Conservation (phyloP, 2,113 vertebrate species). For the Poecile atricapillus region DNA sequence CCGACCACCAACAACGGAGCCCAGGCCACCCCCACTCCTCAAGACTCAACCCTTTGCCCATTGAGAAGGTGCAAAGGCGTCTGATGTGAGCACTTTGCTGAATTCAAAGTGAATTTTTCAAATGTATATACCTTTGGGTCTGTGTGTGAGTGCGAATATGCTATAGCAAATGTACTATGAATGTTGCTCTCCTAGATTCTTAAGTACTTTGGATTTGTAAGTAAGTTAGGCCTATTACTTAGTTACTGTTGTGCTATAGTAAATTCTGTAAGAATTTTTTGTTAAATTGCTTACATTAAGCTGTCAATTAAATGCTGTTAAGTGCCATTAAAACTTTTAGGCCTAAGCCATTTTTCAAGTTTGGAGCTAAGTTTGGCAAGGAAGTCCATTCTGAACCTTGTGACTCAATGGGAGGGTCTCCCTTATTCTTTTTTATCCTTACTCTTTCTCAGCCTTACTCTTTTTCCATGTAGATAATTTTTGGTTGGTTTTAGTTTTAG, state of each 20-base stretch:
- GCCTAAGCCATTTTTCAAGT: neutral
- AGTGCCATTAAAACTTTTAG: neutral
- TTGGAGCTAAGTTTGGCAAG: neutral
- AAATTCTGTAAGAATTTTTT: neutral
- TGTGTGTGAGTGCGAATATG: neutral
- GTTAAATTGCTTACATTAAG: neutral
- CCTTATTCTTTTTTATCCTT: neutral
- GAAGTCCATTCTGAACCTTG: neutral
- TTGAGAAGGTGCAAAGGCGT: neutral
- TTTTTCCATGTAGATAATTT: neutral
- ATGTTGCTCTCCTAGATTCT: neutral
- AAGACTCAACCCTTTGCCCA: neutral
- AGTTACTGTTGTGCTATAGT: neutral
- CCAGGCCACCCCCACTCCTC: neutral
- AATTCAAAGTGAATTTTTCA: neutral
- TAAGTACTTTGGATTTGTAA: neutral
- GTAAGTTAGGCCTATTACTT: neutral
- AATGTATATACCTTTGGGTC: neutral
- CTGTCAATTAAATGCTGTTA: neutral
- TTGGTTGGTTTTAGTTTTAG: neutral
- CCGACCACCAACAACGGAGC: accelerated
- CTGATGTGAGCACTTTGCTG: neutral
- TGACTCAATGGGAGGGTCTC: neutral
- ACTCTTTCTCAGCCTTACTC: neutral
- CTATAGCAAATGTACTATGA: neutral